Conservation (phyloP, 2,888 invertebrate species). For the Corythucha ciliata region DNA sequence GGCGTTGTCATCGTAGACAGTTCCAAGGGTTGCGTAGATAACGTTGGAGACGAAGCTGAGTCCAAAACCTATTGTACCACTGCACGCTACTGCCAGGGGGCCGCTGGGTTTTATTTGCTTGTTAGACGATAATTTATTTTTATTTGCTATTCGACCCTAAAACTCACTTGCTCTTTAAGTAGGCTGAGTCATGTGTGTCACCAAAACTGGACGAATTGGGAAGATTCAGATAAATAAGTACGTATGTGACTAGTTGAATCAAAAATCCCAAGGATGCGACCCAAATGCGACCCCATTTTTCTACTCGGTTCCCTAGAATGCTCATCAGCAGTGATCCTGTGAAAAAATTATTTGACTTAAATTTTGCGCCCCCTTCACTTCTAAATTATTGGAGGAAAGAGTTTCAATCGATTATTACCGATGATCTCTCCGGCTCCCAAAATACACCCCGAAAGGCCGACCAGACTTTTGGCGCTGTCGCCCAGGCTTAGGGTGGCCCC, state of each 20-base stretch:
- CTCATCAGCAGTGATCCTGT: slow-evolving; percentile 84
- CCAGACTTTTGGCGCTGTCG: slow-evolving; percentile 67
- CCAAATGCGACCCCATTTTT: slow-evolving; percentile 77
- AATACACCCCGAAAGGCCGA: slow-evolving; percentile 88
- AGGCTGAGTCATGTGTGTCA: slow-evolving; percentile 49
- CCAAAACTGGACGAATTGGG: slow-evolving; percentile 73
- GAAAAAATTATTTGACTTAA: too few relatives aligned
- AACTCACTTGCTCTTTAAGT: slow-evolving; percentile 48
- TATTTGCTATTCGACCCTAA: too few relatives aligned
- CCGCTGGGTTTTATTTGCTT: too few relatives aligned
- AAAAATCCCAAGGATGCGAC: slow-evolving; percentile 81
- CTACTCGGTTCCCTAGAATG: slow-evolving; percentile 77
- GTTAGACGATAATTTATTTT: too few relatives aligned
- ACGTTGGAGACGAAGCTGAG: slow-evolving; percentile 98
- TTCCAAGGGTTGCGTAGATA: slow-evolving; percentile 84
- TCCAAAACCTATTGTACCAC: slow-evolving; percentile 86
- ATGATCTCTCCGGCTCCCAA: slow-evolving; percentile 92
- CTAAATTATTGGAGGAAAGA: too few relatives aligned
- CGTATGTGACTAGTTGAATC: slow-evolving; percentile 73
- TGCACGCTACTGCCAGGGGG: slow-evolving; percentile 72
- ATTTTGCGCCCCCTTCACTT: too few relatives aligned
- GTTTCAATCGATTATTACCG: too few relatives aligned
- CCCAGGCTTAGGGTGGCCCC: slow-evolving; percentile 75
- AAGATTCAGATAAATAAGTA: slow-evolving; percentile 78
- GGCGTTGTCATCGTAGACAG: slow-evolving; percentile 77